Evolutionary conservation across 1,140 invertebrate species (phyloP).

Genomic region (Aphaenogaster rudis): DNA sequence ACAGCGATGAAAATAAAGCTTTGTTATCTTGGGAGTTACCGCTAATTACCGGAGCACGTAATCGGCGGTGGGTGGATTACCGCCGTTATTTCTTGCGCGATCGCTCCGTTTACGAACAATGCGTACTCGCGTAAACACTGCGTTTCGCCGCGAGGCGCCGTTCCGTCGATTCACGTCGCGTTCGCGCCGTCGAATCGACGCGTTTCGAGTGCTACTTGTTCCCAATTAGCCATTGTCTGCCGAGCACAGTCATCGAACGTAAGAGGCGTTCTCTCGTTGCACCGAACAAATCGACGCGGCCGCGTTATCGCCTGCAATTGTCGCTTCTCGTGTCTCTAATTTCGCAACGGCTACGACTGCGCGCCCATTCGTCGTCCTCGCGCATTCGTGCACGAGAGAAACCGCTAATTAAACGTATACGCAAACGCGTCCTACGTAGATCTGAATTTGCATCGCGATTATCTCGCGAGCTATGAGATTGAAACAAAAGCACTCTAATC

Average conservation of each 20-base stretch:
- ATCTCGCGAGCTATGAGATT: not conserved
- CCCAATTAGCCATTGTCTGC: constrained; percentile 51
- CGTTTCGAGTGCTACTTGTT: constrained; percentile 49
- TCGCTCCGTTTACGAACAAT: constrained; percentile 46
- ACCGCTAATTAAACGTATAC: constrained; percentile 45
- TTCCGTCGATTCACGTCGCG: not conserved
- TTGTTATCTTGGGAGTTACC: not conserved
- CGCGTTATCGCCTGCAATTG: constrained; percentile 29
- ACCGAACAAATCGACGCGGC: constrained; percentile 16
- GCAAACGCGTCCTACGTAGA: constrained; percentile 7
- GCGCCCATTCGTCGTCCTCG: not conserved
- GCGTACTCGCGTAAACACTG: constrained; percentile 27
- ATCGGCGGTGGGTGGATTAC: not conserved
- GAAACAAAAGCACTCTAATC: constrained; percentile 52
- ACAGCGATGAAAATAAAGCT: not conserved
- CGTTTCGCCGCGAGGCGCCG: not conserved
- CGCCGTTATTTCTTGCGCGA: constrained; percentile 30
- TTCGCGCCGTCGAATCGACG: not conserved
- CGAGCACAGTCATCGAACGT: constrained; percentile 18
- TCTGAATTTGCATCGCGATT: constrained; percentile 9
- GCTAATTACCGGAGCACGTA: constrained; percentile 19
- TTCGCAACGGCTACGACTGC: not conserved
- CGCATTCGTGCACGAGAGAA: not conserved
- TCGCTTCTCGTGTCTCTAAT: not conserved
- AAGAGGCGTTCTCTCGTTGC: constrained; percentile 40